Conservation (phyloP, 2,113 vertebrate species). For the Emydura subglobosa region DNA sequence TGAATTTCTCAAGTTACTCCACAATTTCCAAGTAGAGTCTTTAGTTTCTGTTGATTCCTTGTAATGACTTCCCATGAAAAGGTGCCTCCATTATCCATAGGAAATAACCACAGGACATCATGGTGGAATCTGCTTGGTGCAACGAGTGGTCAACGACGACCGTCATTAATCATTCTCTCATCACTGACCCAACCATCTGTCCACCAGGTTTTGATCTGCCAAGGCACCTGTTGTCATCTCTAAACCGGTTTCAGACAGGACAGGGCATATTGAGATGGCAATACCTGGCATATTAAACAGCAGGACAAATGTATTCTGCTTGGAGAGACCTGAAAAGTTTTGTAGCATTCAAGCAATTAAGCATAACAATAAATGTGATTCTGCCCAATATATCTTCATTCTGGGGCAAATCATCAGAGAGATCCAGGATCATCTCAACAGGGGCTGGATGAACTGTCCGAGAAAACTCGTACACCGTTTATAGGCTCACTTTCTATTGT, state of each 20-base stretch:
- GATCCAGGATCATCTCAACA: background rate
- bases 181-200: too few species aligned
- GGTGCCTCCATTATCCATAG: too few species aligned
- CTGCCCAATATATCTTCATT: background rate
- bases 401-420: background rate
- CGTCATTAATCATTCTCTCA: background rate
- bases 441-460: background rate
- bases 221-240: too few species aligned
- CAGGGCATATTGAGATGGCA: background rate
- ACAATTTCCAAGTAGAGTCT: too few species aligned
- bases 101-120: too few species aligned
- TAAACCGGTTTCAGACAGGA: background rate
- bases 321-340: background rate
- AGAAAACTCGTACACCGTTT: slow-evolving; percentile 16
- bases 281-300: background rate
- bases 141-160: too few species aligned
- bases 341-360: background rate
- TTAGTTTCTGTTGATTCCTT: too few species aligned
- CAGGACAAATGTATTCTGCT: background rate
- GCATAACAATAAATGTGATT: background rate
- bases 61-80: too few species aligned
- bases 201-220: too few species aligned
- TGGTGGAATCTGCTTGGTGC: too few species aligned
- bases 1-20: too few species aligned
- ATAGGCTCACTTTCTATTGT: background rate